Evolutionary conservation across 2,888 invertebrate genomes (phyloP).

Genomic region (Myathropa florea): DNA sequence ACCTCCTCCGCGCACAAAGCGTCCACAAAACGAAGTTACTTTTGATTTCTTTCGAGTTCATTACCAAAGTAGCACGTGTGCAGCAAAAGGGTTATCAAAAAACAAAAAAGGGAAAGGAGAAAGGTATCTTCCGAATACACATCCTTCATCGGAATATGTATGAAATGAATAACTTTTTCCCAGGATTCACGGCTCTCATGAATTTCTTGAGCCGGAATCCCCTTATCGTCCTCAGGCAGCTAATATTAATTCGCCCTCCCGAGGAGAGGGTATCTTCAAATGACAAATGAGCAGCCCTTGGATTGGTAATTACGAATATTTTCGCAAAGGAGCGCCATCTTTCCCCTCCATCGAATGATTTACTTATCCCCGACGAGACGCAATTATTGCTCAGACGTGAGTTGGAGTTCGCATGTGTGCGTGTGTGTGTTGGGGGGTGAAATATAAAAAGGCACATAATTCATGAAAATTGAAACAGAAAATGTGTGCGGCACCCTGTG

Average conservation of each 20-base stretch:
- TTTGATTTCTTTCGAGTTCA: background rate
- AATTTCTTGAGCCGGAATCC: background rate
- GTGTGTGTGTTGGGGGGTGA: background rate
- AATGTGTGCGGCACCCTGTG: background rate
- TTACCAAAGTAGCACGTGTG: background rate
- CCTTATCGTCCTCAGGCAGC: conserved; percentile 24
- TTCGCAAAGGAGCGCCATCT: background rate
- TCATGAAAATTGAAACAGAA: conserved; percentile 18
- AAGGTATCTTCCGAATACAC: background rate
- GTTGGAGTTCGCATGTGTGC: background rate
- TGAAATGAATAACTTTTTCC: conserved; percentile 20
- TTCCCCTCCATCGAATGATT: background rate
- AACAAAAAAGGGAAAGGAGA: background rate
- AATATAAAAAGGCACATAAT: conserved; percentile 1
- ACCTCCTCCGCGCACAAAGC: too few relatives aligned
- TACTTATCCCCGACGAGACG: conserved; percentile 18
- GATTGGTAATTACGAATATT: conserved; percentile 47
- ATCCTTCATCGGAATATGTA: background rate
- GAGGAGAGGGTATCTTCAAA: conserved; percentile 19
- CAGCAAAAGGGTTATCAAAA: background rate
- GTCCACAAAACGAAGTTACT: background rate
- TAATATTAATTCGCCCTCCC: conserved; percentile 12
- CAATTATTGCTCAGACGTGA: conserved; percentile 19
- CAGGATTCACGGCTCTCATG: conserved; percentile 18
- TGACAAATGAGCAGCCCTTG: conserved; percentile 48